These are phyloP conservation scores for Helicoverpa zea DNA, from an alignment of 1,140 invertebrate species.

Conservation along the genomic window DNA sequence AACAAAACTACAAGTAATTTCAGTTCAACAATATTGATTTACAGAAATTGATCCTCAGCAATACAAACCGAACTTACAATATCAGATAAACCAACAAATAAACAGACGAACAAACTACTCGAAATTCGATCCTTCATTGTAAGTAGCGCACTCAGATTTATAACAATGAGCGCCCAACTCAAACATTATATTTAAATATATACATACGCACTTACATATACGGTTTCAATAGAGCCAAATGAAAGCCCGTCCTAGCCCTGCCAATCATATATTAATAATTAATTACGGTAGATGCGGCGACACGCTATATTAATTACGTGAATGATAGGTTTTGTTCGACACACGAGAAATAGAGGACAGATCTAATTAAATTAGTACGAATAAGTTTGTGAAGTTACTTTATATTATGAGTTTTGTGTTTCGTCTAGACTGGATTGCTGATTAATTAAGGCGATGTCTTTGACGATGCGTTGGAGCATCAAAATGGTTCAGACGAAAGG, in stretches of 20 bases:
- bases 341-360: not conserved
- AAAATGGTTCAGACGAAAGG: too few species aligned
- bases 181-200: not conserved
- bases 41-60: not conserved
- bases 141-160: slow-evolving; percentile 11
- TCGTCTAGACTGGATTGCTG: too few species aligned
- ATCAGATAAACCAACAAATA: slow-evolving; percentile 6
- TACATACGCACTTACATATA: not conserved
- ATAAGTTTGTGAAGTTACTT: not conserved
- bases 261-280: slow-evolving; percentile 47
- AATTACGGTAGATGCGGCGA: slow-evolving; percentile 40
- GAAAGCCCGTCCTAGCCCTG: slow-evolving; percentile 34
- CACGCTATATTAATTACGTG: slow-evolving; percentile 43
- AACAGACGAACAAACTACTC: slow-evolving; percentile 11
- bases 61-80: not conserved
- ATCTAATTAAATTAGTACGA: slow-evolving; percentile 7
- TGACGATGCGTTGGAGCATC: too few species aligned
- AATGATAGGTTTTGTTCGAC: slow-evolving; percentile 31
- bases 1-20: not conserved
- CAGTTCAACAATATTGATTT: not conserved
- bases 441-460: too few species aligned
- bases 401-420: too few species aligned
- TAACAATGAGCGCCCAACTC: slow-evolving; percentile 21
- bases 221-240: slow-evolving; percentile 25
- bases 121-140: slow-evolving; percentile 16